phyloP scores from a whole-genome alignment of 2,113 vertebrate genomes.

The Cryptoleucopteryx plumbea region DNA sequence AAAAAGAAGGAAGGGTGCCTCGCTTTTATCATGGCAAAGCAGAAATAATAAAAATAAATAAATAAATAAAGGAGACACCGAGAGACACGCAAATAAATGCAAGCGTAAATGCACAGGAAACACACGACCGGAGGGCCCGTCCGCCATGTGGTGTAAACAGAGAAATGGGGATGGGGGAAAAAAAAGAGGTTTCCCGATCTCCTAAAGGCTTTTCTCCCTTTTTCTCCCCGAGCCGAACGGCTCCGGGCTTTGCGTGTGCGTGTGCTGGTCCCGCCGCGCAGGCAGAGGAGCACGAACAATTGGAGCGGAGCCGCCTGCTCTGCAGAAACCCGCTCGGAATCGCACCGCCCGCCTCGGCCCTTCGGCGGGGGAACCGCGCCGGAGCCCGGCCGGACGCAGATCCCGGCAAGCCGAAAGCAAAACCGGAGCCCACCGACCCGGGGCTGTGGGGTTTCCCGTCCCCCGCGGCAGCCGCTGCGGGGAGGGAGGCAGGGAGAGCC shows the following conservation, averaged over 20 bases:
- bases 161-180: background rate
- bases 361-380: background rate
- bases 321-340: background rate
- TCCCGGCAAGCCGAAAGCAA: background rate
- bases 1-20: background rate
- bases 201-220: background rate
- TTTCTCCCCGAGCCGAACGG: background rate
- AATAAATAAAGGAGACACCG: background rate
- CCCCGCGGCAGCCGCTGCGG: background rate
- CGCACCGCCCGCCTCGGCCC: background rate
- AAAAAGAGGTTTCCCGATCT: background rate
- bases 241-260: background rate
- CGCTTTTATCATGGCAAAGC: background rate
- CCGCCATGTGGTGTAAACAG: constrained; percentile 4
- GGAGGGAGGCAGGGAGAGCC: background rate
- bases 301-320: background rate
- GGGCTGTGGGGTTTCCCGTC: background rate
- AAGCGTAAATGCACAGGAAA: background rate
- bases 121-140: background rate
- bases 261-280: background rate
- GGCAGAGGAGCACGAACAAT: background rate
- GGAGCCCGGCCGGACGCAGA: background rate
- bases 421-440: background rate
- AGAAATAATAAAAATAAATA: background rate
- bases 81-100: background rate